Evolutionary conservation across 2,113 vertebrate species (phyloP).

Genomic region (Salvelinus sp.): DNA sequence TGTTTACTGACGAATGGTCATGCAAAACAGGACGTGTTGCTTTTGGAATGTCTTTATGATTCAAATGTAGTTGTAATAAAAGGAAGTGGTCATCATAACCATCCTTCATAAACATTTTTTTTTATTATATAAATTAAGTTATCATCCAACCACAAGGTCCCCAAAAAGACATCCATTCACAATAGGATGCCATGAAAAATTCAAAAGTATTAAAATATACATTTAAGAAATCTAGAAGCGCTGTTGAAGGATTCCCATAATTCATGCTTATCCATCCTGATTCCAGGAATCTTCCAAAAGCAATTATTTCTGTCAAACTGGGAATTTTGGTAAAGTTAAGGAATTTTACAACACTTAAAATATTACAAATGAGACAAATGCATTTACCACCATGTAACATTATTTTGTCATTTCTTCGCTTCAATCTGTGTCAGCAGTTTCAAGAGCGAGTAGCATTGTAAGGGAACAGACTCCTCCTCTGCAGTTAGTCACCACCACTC

Average conservation of each 20-base stretch:
- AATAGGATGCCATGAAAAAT: not conserved
- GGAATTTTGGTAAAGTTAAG: too few species aligned
- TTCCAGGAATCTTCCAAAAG: too few species aligned
- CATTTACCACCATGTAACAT: too few species aligned
- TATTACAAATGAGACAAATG: too few species aligned
- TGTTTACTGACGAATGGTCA: not conserved
- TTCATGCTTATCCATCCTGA: too few species aligned
- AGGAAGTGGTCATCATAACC: not conserved
- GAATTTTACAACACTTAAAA: too few species aligned
- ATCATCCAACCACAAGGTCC: not conserved
- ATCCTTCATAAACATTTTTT: not conserved
- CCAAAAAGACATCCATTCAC: not conserved
- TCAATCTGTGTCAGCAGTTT: conserved; percentile 76
- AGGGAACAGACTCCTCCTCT: conserved; percentile 84
- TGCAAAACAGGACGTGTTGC: too few species aligned
- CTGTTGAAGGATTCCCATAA: too few species aligned
- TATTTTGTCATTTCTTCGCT: not conserved
- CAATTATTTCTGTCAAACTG: too few species aligned
- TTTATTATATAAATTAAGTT: not conserved
- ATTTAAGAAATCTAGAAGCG: not conserved
- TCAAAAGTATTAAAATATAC: not conserved
- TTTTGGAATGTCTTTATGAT: too few species aligned
- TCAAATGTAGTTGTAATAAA: too few species aligned
- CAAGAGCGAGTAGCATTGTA: conserved; percentile 88
- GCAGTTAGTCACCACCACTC: conserved; percentile 77